These are phyloP conservation scores for Pomatostomus ruficeps DNA, from an alignment of 2,113 vertebrate genomes.

Conservation along the genomic window DNA sequence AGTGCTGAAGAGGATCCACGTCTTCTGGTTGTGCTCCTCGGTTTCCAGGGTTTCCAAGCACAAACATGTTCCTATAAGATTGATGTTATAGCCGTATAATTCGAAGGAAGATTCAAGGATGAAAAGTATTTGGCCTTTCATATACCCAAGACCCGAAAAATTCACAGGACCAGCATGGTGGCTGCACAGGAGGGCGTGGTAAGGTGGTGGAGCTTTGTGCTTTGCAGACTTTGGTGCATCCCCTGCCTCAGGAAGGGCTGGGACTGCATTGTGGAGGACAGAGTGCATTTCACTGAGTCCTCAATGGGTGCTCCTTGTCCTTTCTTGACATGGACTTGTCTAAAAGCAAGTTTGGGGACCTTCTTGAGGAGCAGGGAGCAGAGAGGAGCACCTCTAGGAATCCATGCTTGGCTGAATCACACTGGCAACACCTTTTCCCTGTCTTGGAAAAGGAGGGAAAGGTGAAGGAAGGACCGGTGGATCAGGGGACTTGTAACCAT, in stretches of 20 bases:
- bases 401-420: neutral
- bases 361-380: neutral
- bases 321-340: neutral
- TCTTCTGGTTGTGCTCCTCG: neutral
- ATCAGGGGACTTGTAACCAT: neutral
- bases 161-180: neutral
- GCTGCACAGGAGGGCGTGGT: neutral
- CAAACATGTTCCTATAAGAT: rapidly evolving
- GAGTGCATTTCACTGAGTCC: neutral
- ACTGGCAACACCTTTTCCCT: neutral
- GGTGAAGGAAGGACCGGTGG: neutral
- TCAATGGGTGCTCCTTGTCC: neutral
- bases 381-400: neutral
- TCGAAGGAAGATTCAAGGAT: neutral
- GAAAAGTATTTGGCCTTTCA: neutral
- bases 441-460: neutral
- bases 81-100: neutral
- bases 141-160: neutral
- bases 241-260: neutral
- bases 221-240: neutral
- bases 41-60: neutral
- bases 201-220: neutral
- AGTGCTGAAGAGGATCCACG: neutral
- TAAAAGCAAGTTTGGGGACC: neutral
- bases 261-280: rapidly evolving